These are phyloP conservation scores for Sinodicranocentrus sp. DNA, from an alignment of 2,888 invertebrate species.

Conservation along the genomic window DNA sequence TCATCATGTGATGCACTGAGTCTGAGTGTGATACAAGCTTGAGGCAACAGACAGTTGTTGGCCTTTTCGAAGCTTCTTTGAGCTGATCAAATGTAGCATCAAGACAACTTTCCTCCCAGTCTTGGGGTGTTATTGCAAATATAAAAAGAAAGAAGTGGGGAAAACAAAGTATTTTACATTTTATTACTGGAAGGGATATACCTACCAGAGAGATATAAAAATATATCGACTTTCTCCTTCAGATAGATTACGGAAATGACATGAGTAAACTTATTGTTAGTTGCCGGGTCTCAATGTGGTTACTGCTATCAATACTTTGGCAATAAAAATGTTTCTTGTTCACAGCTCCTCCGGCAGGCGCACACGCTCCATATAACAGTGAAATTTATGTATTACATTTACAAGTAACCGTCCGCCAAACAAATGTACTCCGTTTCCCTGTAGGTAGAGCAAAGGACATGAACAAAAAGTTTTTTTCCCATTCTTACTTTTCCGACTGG, in stretches of 20 bases:
- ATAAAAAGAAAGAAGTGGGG: too few relatives aligned
- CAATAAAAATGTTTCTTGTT: background rate
- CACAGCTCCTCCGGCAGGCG: background rate
- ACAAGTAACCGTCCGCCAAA: background rate
- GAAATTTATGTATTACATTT: background rate
- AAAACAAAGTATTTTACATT: too few relatives aligned
- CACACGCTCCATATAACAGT: background rate
- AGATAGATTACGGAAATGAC: constrained; percentile 1
- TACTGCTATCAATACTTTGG: constrained; percentile 11
- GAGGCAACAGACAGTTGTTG: too few relatives aligned
- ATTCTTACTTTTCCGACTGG: too few relatives aligned
- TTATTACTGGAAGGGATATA: too few relatives aligned
- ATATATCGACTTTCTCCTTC: background rate
- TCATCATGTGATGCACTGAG: too few relatives aligned
- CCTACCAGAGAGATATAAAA: background rate
- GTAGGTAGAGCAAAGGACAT: background rate
- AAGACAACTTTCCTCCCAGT: too few relatives aligned
- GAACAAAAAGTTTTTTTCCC: constrained; percentile 2
- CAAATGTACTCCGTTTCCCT: background rate
- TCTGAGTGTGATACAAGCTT: too few relatives aligned
- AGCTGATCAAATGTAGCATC: too few relatives aligned
- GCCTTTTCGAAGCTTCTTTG: too few relatives aligned
- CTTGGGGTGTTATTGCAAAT: too few relatives aligned
- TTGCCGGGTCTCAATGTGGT: constrained; percentile 2
- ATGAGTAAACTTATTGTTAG: background rate